A percentile compares a stretch with the other conserved stretches of the same genome.
phyloP scores from a whole-genome alignment of 2,888 invertebrate species.

The Cancer borealis region DNA sequence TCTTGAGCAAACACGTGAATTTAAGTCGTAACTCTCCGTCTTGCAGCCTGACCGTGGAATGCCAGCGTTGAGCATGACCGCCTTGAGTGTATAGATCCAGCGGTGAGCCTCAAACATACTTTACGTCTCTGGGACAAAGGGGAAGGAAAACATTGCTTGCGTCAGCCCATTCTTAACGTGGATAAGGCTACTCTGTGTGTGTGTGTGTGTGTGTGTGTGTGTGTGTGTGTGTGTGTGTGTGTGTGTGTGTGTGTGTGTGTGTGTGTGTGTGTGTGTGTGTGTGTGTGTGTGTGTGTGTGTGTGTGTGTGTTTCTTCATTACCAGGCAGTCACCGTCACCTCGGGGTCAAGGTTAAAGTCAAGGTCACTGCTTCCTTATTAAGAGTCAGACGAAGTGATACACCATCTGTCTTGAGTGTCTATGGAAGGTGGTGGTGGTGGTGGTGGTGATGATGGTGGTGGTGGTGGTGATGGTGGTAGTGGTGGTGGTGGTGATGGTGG shows the following conservation, averaged over 20 bases:
- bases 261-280: neutral
- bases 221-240: neutral
- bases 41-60: neutral
- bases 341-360: neutral
- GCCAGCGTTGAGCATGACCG: constrained; percentile 6
- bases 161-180: neutral
- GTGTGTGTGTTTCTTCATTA: neutral
- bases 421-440: too few species aligned
- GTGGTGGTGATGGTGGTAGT: too few species aligned
- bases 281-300: neutral
- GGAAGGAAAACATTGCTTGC: neutral
- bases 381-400: neutral
- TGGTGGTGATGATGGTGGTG: too few species aligned
- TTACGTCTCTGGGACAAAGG: neutral
- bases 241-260: constrained; percentile 20
- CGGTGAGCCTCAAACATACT: neutral
- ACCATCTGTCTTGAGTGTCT: neutral
- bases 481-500: too few species aligned
- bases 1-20: neutral
- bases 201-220: too few species aligned
- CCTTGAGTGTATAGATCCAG: neutral
- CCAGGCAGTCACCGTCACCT: neutral
- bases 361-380: neutral
- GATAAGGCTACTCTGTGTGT: neutral
- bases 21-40: neutral